phyloP scores from a whole-genome alignment of 2,888 invertebrate genomes.

The Caenorhabditis afra region DNA sequence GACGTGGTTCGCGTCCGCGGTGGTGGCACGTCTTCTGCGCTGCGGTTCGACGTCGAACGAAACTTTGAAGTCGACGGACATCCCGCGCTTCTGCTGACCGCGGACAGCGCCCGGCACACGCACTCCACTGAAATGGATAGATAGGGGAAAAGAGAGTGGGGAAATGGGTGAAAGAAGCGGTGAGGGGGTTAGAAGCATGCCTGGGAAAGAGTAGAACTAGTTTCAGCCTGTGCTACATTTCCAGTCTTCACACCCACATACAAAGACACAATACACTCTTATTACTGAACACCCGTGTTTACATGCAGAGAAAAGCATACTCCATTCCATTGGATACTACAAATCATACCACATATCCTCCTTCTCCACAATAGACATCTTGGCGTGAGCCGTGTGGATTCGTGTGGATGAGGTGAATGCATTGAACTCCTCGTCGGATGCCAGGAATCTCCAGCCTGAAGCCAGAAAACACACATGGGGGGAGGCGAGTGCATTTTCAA shows the following conservation, averaged over 20 bases:
- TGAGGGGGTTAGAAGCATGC: background rate
- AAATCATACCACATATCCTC: conserved; percentile 44
- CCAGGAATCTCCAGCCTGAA: conserved; percentile 63
- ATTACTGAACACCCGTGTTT: too few relatives aligned
- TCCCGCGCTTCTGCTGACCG: conserved; percentile 46
- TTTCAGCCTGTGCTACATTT: too few relatives aligned
- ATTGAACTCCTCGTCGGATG: conserved; percentile 65
- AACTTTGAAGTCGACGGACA: conserved; percentile 51
- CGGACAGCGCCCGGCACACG: conserved; percentile 22
- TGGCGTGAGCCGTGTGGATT: conserved; percentile 40
- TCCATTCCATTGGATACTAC: background rate
- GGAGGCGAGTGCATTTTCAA: conserved; percentile 1
- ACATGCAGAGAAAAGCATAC: background rate
- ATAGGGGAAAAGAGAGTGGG: background rate
- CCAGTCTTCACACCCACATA: too few relatives aligned
- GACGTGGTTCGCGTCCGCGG: conserved; percentile 35
- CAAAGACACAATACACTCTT: too few relatives aligned
- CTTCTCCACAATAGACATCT: conserved; percentile 49
- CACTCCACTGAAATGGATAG: conserved; percentile 48
- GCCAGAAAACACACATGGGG: background rate
- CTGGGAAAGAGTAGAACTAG: background rate
- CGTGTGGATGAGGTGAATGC: conserved; percentile 52
- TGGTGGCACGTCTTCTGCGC: conserved; percentile 38
- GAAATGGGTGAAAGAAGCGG: background rate
- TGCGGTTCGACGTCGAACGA: conserved; percentile 36